Conservation (phyloP, 2,797 vertebrate genomes). For the Eulemur coronatus region DNA sequence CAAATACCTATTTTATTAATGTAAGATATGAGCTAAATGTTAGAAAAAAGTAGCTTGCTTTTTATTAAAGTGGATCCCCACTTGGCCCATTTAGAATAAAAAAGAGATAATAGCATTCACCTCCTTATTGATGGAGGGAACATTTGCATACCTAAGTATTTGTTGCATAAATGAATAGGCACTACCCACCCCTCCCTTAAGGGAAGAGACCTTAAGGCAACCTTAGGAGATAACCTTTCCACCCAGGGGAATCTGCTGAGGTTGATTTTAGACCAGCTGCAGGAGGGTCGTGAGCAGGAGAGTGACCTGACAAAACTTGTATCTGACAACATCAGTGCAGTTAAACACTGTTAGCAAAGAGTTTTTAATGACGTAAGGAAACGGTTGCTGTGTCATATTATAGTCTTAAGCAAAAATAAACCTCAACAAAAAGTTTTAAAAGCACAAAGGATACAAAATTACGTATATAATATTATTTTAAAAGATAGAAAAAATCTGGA, state of each 20-base stretch:
- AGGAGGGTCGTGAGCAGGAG: not conserved
- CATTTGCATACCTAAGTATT: not conserved
- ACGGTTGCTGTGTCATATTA: not conserved
- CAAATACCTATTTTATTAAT: not conserved
- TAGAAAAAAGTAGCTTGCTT: not conserved
- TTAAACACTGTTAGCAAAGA: not conserved
- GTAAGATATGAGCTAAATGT: not conserved
- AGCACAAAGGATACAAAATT: not conserved
- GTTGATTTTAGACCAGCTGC: not conserved
- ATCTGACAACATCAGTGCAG: not conserved
- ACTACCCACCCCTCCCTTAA: not conserved
- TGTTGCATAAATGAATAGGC: not conserved
- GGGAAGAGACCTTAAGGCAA: not conserved
- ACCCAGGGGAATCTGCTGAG: not conserved
- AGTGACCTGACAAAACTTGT: not conserved
- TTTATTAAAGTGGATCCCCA: not conserved
- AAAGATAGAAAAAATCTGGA: not conserved
- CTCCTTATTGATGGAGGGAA: not conserved
- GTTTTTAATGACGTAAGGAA: not conserved
- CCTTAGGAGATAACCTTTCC: not conserved
- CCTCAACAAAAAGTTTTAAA: not conserved
- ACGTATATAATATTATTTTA: not conserved
- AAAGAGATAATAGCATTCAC: not conserved
- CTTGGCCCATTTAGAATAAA: not conserved
- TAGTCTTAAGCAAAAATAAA: not conserved